These are phyloP conservation scores for Brachionus paranguensis DNA, from an alignment of 1,140 invertebrate genomes.

Conservation along the genomic window DNA sequence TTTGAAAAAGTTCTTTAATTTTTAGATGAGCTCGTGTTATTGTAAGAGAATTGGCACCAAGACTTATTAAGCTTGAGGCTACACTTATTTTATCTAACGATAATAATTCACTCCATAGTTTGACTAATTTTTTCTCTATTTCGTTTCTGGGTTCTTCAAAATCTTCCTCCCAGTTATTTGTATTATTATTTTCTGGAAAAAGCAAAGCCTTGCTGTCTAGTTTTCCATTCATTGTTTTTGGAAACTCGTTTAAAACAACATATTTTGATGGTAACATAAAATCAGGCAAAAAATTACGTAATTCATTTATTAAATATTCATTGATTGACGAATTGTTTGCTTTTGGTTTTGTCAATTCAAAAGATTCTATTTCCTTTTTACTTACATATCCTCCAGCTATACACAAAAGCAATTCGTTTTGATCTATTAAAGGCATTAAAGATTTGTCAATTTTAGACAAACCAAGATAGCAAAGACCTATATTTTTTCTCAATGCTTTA, in stretches of 20 bases:
- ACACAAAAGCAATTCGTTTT: neutral
- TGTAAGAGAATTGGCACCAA: neutral
- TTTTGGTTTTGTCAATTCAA: neutral
- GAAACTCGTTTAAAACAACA: neutral
- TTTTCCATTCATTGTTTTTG: neutral
- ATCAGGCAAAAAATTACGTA: neutral
- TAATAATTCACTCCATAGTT: neutral
- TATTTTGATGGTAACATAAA: neutral
- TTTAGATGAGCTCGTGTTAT: neutral
- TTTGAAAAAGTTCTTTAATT: neutral
- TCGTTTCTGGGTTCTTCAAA: neutral
- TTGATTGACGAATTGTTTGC: neutral
- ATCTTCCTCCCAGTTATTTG: neutral
- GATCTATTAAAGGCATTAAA: neutral
- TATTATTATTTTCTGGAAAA: neutral
- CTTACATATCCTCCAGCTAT: neutral
- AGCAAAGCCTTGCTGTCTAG: neutral
- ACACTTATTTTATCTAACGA: neutral
- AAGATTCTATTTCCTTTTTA: neutral
- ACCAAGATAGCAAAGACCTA: neutral
- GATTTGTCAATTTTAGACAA: neutral
- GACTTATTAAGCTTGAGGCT: neutral
- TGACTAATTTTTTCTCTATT: neutral
- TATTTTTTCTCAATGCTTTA: neutral
- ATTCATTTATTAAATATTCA: neutral